Conservation (phyloP, 2,888 invertebrate genomes). For the Andrena hattorfiana region DNA sequence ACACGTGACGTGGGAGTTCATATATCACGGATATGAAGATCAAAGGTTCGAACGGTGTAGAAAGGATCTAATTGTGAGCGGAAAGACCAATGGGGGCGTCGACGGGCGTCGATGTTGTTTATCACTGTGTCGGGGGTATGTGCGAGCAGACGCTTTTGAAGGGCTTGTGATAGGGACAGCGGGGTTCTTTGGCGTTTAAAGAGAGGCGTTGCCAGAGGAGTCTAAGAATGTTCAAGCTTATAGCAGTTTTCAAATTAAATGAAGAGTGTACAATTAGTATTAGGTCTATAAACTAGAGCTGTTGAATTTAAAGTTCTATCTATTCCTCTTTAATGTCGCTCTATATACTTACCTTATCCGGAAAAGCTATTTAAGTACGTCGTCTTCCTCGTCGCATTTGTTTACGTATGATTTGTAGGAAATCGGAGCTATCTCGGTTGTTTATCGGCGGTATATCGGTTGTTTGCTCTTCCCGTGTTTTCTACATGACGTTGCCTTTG, state of each 20-base stretch:
- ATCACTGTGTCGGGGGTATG: slow-evolving; percentile 33
- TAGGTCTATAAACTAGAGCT: too few species aligned
- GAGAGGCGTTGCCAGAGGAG: not conserved
- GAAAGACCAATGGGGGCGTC: slow-evolving; percentile 56
- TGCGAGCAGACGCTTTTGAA: slow-evolving; percentile 11
- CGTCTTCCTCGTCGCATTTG: too few species aligned
- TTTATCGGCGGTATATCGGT: not conserved
- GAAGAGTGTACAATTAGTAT: too few species aligned
- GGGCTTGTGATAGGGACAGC: slow-evolving; percentile 13
- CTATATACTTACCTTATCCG: not conserved
- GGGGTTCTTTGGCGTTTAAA: not conserved
- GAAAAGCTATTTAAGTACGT: too few species aligned
- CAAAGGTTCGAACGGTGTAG: slow-evolving; percentile 33
- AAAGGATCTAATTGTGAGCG: slow-evolving; percentile 61
- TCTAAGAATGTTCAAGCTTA: not conserved
- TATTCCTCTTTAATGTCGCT: too few species aligned
- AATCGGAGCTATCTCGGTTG: not conserved
- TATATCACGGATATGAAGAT: slow-evolving; percentile 57
- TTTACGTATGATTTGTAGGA: not conserved
- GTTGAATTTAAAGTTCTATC: too few species aligned
- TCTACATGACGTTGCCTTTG: not conserved
- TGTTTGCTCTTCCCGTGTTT: not conserved
- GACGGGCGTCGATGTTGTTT: slow-evolving; percentile 44
- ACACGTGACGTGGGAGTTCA: slow-evolving; percentile 42
- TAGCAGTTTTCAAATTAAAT: too few species aligned